Conservation (phyloP, 2,888 invertebrate genomes). For the Cryptocheilus praepositus region DNA sequence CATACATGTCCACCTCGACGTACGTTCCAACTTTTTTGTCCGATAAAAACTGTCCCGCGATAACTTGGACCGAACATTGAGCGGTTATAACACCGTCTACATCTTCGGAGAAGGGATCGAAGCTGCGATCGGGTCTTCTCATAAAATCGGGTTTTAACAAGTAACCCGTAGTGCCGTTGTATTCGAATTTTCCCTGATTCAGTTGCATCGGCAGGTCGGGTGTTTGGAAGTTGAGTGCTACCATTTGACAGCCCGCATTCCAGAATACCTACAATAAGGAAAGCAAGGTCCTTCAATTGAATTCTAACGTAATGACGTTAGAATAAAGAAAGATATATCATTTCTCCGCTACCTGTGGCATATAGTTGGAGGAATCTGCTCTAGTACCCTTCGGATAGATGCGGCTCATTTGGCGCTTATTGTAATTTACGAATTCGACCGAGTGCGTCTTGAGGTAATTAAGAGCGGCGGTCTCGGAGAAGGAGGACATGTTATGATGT, state of each 20-base stretch:
- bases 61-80: slow-evolving; percentile 81
- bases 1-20: slow-evolving; percentile 86
- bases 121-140: slow-evolving; percentile 81
- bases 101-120: slow-evolving; percentile 84
- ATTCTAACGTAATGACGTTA: too few relatives aligned
- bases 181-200: slow-evolving; percentile 86
- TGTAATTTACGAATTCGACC: slow-evolving; percentile 84
- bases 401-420: slow-evolving; percentile 84
- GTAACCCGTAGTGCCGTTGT: slow-evolving; percentile 82
- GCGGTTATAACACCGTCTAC: slow-evolving; percentile 87
- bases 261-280: slow-evolving; percentile 79
- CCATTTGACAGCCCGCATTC: slow-evolving; percentile 85
- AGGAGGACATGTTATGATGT: slow-evolving; percentile 83
- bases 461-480: slow-evolving; percentile 81
- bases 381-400: slow-evolving; percentile 84
- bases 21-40: slow-evolving; percentile 85
- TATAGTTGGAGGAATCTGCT: slow-evolving; percentile 83
- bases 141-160: slow-evolving; percentile 85
- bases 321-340: too few relatives aligned
- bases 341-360: slow-evolving; percentile 78
- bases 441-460: slow-evolving; percentile 81
- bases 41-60: slow-evolving; percentile 83
- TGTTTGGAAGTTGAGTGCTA: slow-evolving; percentile 85
- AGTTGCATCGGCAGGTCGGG: slow-evolving; percentile 83
- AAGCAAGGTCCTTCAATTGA: not conserved